A percentile compares a stretch with the other conserved stretches of the same genome.
Conservation (phyloP, 2,888 invertebrate species). For the Cryptops parisi region DNA sequence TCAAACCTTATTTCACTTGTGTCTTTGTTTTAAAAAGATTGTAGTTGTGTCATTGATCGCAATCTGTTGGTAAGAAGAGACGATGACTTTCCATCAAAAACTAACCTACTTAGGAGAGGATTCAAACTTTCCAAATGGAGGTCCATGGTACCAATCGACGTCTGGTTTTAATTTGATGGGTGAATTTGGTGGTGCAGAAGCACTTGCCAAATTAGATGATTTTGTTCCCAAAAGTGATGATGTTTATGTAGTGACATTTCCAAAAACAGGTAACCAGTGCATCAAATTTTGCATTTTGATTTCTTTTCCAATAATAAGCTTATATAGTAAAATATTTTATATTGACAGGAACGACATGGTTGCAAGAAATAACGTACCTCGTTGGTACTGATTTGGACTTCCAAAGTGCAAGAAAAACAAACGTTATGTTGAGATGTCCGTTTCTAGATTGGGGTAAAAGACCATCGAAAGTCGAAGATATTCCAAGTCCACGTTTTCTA, state of each 20-base stretch:
- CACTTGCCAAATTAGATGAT: not conserved
- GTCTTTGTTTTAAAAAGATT: no score
- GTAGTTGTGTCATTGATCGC: no score
- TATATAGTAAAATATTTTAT: no score
- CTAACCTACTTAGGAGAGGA: not conserved
- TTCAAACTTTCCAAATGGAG: not conserved
- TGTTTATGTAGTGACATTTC: not conserved
- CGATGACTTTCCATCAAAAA: not conserved
- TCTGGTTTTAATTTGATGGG: not conserved
- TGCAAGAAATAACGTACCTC: conserved; percentile 84
- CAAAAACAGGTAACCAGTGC: not conserved
- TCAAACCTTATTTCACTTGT: no score
- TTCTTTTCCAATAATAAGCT: no score
- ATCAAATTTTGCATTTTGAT: no score
- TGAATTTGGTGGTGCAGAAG: not conserved
- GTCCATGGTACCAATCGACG: not conserved
- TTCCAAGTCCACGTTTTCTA: conserved; percentile 8
- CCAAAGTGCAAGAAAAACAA: conserved; percentile 48
- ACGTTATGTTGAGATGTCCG: conserved; percentile 52
- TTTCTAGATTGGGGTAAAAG: conserved; percentile 43
- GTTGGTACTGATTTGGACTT: conserved; percentile 54
- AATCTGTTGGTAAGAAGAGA: no score
- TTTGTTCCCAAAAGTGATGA: not conserved
- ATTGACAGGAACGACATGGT: conserved; percentile 90
- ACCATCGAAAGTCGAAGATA: not conserved